Evolutionary conservation across 2,113 vertebrate species (phyloP).

Genomic region (Strigops habroptila): DNA sequence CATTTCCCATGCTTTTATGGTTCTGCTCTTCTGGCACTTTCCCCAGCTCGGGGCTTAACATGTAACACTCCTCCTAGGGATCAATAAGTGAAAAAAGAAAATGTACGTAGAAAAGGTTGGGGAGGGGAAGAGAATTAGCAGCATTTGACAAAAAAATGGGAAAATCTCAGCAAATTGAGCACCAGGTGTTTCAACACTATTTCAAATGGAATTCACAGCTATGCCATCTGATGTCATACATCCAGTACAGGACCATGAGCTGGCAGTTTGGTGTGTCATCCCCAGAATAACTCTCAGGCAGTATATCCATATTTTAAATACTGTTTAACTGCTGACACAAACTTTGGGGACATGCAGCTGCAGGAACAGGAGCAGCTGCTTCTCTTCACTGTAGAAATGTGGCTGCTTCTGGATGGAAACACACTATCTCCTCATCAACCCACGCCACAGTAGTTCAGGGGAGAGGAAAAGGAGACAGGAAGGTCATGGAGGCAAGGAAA

Average conservation of each 20-base stretch:
- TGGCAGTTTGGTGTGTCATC: neutral
- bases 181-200: neutral
- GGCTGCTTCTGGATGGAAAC: neutral
- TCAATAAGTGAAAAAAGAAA: neutral
- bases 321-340: constrained; percentile 4
- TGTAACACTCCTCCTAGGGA: neutral
- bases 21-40: neutral
- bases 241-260: neutral
- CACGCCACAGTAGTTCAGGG: fast-evolving
- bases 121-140: neutral
- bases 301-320: neutral
- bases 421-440: neutral
- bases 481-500: neutral
- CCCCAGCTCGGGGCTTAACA: neutral
- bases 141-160: neutral
- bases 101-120: neutral
- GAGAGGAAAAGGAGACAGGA: neutral
- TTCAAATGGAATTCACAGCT: neutral
- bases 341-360: neutral
- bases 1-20: neutral
- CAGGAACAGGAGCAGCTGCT: neutral
- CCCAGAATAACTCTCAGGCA: neutral
- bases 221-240: fast-evolving
- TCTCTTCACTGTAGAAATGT: neutral
- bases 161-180: neutral